Evolutionary conservation across 2,797 vertebrate species (phyloP), one percentile per base, ranked within the genome.

Genomic region (Danio jaintianensis): DNA sequence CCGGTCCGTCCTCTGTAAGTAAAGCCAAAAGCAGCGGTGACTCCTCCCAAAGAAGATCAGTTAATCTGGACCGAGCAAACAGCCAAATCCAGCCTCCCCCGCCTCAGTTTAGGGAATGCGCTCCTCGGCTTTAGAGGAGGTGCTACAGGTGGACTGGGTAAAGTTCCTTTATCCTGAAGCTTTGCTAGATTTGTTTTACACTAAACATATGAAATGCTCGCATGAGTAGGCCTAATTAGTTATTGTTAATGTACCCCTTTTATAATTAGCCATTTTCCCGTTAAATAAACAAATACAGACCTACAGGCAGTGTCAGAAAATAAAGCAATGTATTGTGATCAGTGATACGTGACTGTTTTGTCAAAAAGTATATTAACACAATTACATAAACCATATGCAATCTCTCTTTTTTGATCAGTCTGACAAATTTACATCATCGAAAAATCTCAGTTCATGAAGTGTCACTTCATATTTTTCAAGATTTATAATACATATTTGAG

Each of bases 21-120:
- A 73, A 72, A 40, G 42, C 70, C 47, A 11, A 29, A 66, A 55
- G 16, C 40, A 11, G 11, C 69, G 8, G 1, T 18, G 69, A 80
- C 78, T 73, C 78, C 78, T 80, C 67, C 62, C 81, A 56, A 53
- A 47, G 38, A 67, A 53, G 48, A 36, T 73, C 59, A 73, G 62
- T 50, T 29, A 29, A 29, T 64, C 81, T 74, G 48, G 40, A 11
- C 20, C 15, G 13, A 55, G 20, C 47, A 38, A 66, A 43, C 61
- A 22, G 22, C 64, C 52, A 66, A 61, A 77, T 16, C 52, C 53
- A 45, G 7, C 61, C 75, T 70, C 64, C 50, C 7, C 4, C 6
- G 8, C 22, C 38, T 7, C 6, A 43, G 15, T 13, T 20, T 70
- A 75, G 20, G 47, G 16, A 22, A 1, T 7, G 8, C 16, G 40